Percentiles rank a stretch among this genome's conserved stretches.
phyloP scores from a whole-genome alignment of 1,140 invertebrate species.

The Drosophila watanabei region DNA sequence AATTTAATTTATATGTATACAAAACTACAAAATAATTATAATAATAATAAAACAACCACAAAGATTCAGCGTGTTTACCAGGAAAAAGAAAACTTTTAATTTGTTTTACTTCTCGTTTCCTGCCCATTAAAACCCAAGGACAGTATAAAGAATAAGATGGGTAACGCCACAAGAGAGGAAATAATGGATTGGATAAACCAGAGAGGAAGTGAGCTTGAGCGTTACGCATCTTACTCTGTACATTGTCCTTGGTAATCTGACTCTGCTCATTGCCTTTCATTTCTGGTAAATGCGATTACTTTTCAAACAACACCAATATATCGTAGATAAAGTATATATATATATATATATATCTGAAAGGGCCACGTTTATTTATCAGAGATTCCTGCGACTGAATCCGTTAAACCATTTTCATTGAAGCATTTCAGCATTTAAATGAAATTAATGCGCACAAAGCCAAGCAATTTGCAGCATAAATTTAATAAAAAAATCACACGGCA shows the following conservation, averaged over 20 bases:
- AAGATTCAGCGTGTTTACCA: slow-evolving; percentile 63
- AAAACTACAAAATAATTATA: slow-evolving; percentile 78
- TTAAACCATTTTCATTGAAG: slow-evolving; percentile 43
- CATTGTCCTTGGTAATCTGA: background rate
- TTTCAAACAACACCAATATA: slow-evolving; percentile 46
- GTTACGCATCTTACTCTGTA: background rate
- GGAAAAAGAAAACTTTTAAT: slow-evolving; percentile 52
- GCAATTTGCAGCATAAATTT: slow-evolving; percentile 48
- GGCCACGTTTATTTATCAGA: slow-evolving; percentile 23
- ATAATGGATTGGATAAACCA: background rate
- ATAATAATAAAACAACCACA: slow-evolving; percentile 45
- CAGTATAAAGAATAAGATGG: background rate
- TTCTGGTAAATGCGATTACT: slow-evolving; percentile 44
- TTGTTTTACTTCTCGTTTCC: slow-evolving; percentile 24
- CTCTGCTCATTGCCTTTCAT: slow-evolving; percentile 7
- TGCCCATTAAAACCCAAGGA: background rate
- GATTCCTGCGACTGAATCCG: slow-evolving; percentile 52
- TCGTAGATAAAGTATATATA: slow-evolving; percentile 22
- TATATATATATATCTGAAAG: slow-evolving; percentile 22
- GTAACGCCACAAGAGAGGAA: background rate
- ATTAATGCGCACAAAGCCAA: slow-evolving; percentile 70
- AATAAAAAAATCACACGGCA: slow-evolving; percentile 34
- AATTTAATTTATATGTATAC: slow-evolving; percentile 79
- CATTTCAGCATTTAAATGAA: slow-evolving; percentile 70
- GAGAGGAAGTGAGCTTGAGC: background rate